Base-by-base conservation (phyloP, 2,888 invertebrate species). In the Smittia aterrima region DNA sequence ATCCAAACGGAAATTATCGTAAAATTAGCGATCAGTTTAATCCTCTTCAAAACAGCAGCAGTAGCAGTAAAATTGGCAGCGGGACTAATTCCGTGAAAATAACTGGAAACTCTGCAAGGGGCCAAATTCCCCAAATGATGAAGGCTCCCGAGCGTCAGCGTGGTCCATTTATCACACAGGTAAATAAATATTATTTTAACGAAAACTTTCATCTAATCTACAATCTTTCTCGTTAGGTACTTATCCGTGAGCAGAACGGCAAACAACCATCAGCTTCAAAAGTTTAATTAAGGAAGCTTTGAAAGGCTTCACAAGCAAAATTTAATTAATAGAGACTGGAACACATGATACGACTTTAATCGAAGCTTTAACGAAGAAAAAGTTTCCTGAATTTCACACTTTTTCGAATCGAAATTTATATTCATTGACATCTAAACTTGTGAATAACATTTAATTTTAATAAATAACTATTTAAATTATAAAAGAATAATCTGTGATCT, bases 161-260 rank as follows among this genome's bases (percentile, higher is more conserved):
- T 20, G 88, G 87, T 0, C 88, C 88, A 0, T 88, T 87, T 77
- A 84, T 88, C 1, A 88, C 88, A 0, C 88, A 88, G 77, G 87
- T 88, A 53, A 87, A 77, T 77, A 9, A 77, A 79, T 66, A 76
- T 74, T 77, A 72, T 75, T 66, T 18, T 40, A 38, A 66, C 40
- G 16, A 66, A 66, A 25, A 64, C 22, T 24, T 24, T 24, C 24
- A 27, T 24, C n/a, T 9, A 18, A 20, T 16, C 20, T 11, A 16
- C 9, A 38, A 16, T 66, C 22, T 58, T 22, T 32, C 27, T 66
- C 7, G 40, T 24, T 25, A 76, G 54, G 70, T 41, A 25, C 64
- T 32, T 38, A 72, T 72, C 38, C 72, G 72, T 72, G 72, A 74
- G 73, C 66, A 73, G 38, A 53, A 79, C 77, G 75, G 81, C 81